A percentile compares a stretch with the other conserved stretches of the same genome.
Evolutionary conservation across 1,140 invertebrate genomes (phyloP).

Genomic region (Hylaeus volcanicus): DNA sequence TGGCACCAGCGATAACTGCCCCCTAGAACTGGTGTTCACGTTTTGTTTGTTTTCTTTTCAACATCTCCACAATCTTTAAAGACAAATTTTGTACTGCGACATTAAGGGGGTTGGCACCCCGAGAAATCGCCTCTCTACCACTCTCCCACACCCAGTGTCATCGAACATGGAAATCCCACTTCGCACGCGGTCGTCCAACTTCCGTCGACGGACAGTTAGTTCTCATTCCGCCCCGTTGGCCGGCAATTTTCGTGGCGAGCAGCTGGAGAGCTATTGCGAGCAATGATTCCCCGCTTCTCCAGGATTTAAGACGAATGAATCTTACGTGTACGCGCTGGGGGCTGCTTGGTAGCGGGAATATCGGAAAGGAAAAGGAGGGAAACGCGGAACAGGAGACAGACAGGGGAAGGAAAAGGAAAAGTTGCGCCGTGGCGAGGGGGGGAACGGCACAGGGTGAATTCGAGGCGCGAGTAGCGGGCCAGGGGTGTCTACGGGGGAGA

Average conservation of each 20-base stretch:
- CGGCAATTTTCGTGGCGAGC: neutral
- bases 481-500: conserved; percentile 22
- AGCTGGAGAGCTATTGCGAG: conserved; percentile 12
- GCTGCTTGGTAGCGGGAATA: conserved; percentile 55
- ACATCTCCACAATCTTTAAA: too few relatives aligned
- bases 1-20: too few relatives aligned
- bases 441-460: conserved; percentile 22
- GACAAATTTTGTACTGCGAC: too few relatives aligned
- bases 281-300: conserved; percentile 55
- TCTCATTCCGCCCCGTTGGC: neutral
- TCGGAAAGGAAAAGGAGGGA: conserved; percentile 64
- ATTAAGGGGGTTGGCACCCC: too few relatives aligned
- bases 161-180: neutral
- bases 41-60: too few relatives aligned
- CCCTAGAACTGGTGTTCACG: too few relatives aligned
- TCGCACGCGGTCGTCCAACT: neutral
- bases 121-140: too few relatives aligned
- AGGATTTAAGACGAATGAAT: conserved; percentile 65
- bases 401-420: conserved; percentile 25
- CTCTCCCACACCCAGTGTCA: too few relatives aligned
- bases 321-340: conserved; percentile 62
- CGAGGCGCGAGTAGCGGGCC: conserved; percentile 16
- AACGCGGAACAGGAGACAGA: conserved; percentile 12
- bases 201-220: neutral
- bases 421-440: conserved; percentile 41